Base-by-base conservation (phyloP, 2,797 vertebrate species). In the Chelonia mydas region DNA sequence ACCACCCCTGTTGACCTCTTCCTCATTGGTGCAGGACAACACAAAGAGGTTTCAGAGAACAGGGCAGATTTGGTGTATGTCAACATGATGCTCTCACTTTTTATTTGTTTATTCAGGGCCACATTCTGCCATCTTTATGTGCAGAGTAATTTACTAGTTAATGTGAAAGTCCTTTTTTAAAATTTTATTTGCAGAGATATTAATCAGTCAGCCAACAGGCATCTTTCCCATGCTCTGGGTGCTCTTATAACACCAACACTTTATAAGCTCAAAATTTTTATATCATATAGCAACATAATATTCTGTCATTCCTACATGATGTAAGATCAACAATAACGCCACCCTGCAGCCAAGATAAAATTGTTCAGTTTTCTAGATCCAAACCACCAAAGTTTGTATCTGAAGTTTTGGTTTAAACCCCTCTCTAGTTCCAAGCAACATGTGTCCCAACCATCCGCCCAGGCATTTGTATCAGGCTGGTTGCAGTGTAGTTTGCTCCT, bases 131-230 rank as follows among this genome's bases (percentile, higher is more conserved):
- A 72, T 72, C n/a, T n/a, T 41, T 19, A 41, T 41, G 33, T 41
- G n/a, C 16, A n/a, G 10, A 72, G n/a, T 72, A 72, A 17, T 11
- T 37, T 41, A 23, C 19, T 72, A 37, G 17, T 72, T 41, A 21
- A 72, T 21, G 19, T 72, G 65, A 72, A 5, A 23, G 65, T 11
- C n/a, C n/a, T 72, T 3, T 33, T 81, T 68, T 4, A 0, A 0
- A 45, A 83, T 84, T 89, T 53, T 21, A 51, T 93, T 95, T 86
- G 89, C 76, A 81, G 11, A 12, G 54, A n/a, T 15, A 33, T 47
- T 84, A 81, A 53, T 80, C 7, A 11, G 3, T 68, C 37, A 86
- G 17, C 2, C 19, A 86, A 81, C 72, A 51, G 45, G 12, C n/a
- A 93, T 41, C 23, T 74, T 19, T 49, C 7, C 7, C 1, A 10